These are phyloP conservation scores for Diaprepes abbreviatus DNA, from an alignment of 2,888 invertebrate species.

Conservation along the genomic window DNA sequence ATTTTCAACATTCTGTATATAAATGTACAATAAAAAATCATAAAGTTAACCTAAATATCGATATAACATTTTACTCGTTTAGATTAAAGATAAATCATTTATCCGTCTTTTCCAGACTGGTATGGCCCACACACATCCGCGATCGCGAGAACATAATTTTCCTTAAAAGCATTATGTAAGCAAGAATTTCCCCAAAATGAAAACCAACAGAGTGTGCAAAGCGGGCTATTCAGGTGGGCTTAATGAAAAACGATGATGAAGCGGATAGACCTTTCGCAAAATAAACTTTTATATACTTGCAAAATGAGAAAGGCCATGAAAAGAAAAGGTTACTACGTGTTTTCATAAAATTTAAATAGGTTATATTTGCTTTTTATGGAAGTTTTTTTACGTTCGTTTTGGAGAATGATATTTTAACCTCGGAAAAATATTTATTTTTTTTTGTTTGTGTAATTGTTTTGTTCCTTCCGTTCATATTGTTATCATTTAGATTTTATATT, in stretches of 20 bases:
- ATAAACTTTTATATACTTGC: background rate
- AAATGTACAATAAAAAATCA: too few species aligned
- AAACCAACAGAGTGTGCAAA: constrained; percentile 11
- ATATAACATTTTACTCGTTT: background rate
- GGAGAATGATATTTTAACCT: background rate
- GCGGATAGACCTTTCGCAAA: background rate
- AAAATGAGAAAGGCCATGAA: background rate
- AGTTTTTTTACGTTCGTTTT: background rate
- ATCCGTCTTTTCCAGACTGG: background rate
- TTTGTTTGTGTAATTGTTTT: background rate
- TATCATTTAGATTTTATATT: too few species aligned
- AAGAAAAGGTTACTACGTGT: constrained; percentile 10
- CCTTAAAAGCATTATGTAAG: constrained; percentile 14
- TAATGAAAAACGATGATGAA: constrained; percentile 13
- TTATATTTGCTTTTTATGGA: background rate
- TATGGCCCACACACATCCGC: background rate
- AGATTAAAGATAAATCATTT: background rate
- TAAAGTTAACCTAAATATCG: too few species aligned
- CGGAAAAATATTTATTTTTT: background rate
- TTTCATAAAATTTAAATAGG: constrained; percentile 7
- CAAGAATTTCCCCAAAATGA: constrained; percentile 9
- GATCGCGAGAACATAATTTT: constrained; percentile 2
- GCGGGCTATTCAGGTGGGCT: constrained; percentile 10
- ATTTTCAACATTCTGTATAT: too few species aligned
- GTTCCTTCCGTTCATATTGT: too few species aligned